Evolutionary conservation across 2,888 invertebrate species (phyloP).

Genomic region (Cantharis nigra): DNA sequence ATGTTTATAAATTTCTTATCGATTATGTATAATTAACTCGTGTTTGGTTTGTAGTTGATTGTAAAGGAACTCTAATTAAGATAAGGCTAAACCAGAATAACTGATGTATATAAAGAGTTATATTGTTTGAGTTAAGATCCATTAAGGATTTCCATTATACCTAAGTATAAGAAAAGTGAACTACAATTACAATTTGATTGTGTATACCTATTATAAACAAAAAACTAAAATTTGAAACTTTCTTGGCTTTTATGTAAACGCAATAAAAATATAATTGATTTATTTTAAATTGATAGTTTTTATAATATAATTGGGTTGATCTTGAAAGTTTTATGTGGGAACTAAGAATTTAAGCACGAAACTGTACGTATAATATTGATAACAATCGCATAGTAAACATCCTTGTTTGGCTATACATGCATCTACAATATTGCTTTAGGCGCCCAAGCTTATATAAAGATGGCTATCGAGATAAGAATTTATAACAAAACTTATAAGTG

Average conservation of each 20-base stretch:
- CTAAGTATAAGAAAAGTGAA: not conserved
- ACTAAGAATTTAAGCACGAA: not conserved
- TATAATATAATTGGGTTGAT: not conserved
- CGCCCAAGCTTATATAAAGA: not conserved
- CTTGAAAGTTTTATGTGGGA: not conserved
- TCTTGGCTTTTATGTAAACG: not conserved
- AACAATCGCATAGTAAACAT: not conserved
- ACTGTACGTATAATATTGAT: not conserved
- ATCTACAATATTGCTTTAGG: conserved; percentile 4
- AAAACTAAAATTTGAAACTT: not conserved
- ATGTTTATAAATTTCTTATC: not conserved
- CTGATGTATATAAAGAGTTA: not conserved
- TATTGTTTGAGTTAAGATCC: not conserved
- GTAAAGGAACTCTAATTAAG: not conserved
- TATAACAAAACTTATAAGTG: not conserved
- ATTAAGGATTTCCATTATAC: not conserved
- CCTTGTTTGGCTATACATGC: not conserved
- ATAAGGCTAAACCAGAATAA: not conserved
- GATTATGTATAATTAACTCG: not conserved
- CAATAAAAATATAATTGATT: not conserved
- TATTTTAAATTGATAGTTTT: not conserved
- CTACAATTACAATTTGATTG: not conserved
- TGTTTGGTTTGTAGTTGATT: not conserved
- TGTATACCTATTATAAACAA: not conserved
- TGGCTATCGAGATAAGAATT: not conserved